phyloP scores from a whole-genome alignment of 2,888 invertebrate species.

The Polymixis lichenea region DNA sequence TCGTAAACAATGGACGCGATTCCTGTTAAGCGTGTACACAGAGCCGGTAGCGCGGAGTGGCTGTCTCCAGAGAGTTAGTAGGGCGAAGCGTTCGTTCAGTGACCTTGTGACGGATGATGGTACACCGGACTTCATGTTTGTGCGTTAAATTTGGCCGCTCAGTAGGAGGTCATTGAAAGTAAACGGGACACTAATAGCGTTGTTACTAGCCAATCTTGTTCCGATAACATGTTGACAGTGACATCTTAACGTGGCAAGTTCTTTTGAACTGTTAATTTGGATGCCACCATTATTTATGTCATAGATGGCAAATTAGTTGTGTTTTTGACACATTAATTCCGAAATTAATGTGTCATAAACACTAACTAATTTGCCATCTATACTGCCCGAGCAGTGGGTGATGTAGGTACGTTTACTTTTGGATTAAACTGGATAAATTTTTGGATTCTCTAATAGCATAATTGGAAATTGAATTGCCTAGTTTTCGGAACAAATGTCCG shows the following conservation, averaged over 20 bases:
- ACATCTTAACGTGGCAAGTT: slow-evolving; percentile 22
- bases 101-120: slow-evolving; percentile 72
- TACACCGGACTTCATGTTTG: slow-evolving; percentile 44
- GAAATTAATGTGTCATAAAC: no score
- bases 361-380: no score
- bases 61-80: slow-evolving; percentile 71
- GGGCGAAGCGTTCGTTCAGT: slow-evolving; percentile 77
- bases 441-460: slow-evolving; percentile 2
- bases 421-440: background rate
- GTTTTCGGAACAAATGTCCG: background rate
- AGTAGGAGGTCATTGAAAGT: slow-evolving; percentile 53
- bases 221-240: slow-evolving; percentile 17
- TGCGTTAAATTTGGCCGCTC: slow-evolving; percentile 46
- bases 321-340: slow-evolving; percentile 40
- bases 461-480: background rate
- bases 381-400: no score
- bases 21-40: slow-evolving; percentile 71
- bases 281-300: slow-evolving; percentile 1
- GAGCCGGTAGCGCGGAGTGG: slow-evolving; percentile 62
- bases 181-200: slow-evolving; percentile 40
- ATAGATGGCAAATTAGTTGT: slow-evolving; percentile 1
- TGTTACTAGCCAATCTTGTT: slow-evolving; percentile 46
- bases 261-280: slow-evolving; percentile 40
- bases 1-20: slow-evolving; percentile 76
- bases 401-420: slow-evolving; percentile 19